Conservation (phyloP, 2,888 invertebrate genomes). For the Crioceris asparagi region DNA sequence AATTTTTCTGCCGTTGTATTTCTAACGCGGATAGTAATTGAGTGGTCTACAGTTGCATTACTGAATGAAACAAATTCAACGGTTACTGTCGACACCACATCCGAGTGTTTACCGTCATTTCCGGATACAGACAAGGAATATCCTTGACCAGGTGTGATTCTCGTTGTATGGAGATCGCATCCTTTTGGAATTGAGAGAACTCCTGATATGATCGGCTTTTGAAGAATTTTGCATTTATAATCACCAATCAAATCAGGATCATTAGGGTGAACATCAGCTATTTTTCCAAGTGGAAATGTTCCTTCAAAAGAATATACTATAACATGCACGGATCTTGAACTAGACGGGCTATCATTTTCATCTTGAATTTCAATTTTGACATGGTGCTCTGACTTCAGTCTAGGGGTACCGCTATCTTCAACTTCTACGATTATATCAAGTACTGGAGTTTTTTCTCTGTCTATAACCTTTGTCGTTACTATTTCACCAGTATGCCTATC, state of each 20-base stretch:
- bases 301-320: slow-evolving; percentile 69
- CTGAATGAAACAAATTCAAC: slow-evolving; percentile 73
- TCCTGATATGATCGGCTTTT: slow-evolving; percentile 47
- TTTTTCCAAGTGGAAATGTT: slow-evolving; percentile 64
- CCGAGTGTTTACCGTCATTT: slow-evolving; percentile 79
- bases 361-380: slow-evolving; percentile 69
- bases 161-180: slow-evolving; percentile 70
- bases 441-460: slow-evolving; percentile 69
- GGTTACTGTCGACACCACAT: slow-evolving; percentile 78
- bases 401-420: slow-evolving; percentile 77
- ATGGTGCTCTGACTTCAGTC: slow-evolving; percentile 70
- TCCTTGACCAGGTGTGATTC: slow-evolving; percentile 59
- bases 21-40: slow-evolving; percentile 62
- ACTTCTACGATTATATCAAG: slow-evolving; percentile 72
- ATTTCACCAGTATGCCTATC: slow-evolving; percentile 73
- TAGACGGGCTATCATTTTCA: slow-evolving; percentile 85
- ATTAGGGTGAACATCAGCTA: slow-evolving; percentile 86
- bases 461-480: slow-evolving; percentile 65
- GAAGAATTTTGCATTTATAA: slow-evolving; percentile 74
- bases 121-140: slow-evolving; percentile 73
- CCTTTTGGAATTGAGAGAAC: slow-evolving; percentile 60
- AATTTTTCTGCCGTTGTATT: slow-evolving; percentile 67
- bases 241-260: slow-evolving; percentile 86
- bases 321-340: slow-evolving; percentile 70
- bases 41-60: slow-evolving; percentile 73